Conservation (phyloP, 2,888 invertebrate species). For the Stenchaetothrips biformis region DNA sequence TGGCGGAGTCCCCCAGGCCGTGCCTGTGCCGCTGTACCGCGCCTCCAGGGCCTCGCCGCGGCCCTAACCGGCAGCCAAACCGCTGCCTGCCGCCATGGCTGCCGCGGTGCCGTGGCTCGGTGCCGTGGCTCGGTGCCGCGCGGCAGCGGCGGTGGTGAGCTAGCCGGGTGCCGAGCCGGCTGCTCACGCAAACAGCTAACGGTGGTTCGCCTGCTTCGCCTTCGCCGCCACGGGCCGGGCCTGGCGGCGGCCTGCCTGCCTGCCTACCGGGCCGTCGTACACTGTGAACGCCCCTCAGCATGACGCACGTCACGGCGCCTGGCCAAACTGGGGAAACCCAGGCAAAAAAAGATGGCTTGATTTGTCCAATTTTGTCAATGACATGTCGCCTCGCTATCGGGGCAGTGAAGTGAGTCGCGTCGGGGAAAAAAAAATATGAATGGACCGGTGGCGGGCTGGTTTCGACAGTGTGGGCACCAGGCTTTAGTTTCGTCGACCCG, state of each 20-base stretch:
- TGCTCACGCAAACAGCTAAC: conserved; percentile 20
- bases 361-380: too few species aligned
- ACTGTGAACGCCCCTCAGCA: background rate
- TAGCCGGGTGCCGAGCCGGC: background rate
- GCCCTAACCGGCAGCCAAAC: background rate
- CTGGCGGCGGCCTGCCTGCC: background rate
- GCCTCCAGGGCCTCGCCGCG: background rate
- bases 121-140: background rate
- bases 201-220: background rate
- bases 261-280: too few species aligned
- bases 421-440: too few species aligned
- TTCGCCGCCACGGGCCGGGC: background rate
- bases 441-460: too few species aligned
- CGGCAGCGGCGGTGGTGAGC: background rate
- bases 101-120: background rate
- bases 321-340: too few species aligned
- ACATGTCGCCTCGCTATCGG: too few species aligned
- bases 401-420: too few species aligned
- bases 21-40: too few species aligned
- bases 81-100: background rate
- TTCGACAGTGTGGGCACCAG: too few species aligned
- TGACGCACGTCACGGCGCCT: background rate
- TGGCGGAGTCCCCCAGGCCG: too few species aligned
- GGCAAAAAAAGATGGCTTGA: too few species aligned
- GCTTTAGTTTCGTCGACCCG: too few species aligned